A percentile compares a stretch with the other conserved stretches of the same genome.
Conservation (phyloP, 2,888 invertebrate species). For the Stomorhina lunata region DNA sequence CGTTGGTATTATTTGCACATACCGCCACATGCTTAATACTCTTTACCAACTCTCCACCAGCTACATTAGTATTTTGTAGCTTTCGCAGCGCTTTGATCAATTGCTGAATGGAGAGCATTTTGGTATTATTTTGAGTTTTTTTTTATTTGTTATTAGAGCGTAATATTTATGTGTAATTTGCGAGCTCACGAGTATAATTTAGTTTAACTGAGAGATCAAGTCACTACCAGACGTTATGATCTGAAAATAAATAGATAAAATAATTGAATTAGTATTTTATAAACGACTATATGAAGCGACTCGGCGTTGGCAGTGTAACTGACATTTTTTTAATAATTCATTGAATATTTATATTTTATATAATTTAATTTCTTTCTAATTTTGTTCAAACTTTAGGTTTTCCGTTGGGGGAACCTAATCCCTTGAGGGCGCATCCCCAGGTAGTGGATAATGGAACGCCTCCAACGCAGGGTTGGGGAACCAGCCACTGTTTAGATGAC, state of each 20-base stretch:
- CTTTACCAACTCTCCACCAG: conserved; percentile 69
- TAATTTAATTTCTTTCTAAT: too few relatives aligned
- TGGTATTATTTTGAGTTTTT: conserved; percentile 13
- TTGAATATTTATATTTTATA: too few relatives aligned
- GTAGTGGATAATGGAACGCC: too few relatives aligned
- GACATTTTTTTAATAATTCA: too few relatives aligned
- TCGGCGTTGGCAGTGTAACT: too few relatives aligned
- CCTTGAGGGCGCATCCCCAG: too few relatives aligned
- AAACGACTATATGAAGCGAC: too few relatives aligned
- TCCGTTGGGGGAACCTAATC: too few relatives aligned
- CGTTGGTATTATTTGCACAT: conserved; percentile 45
- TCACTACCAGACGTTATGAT: conserved; percentile 40
- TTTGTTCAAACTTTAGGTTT: too few relatives aligned
- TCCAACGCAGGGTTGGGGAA: too few relatives aligned
- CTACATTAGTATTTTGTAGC: conserved; percentile 66
- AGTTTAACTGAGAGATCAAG: conserved; percentile 27
- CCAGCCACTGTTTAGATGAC: too few relatives aligned
- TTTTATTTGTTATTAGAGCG: not conserved
- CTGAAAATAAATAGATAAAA: conserved; percentile 44
- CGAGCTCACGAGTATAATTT: conserved; percentile 6
- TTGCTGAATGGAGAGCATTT: conserved; percentile 76
- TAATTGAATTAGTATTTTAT: too few relatives aligned
- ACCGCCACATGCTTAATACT: conserved; percentile 67
- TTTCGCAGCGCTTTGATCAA: conserved; percentile 72
- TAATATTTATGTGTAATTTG: not conserved